These are phyloP conservation scores for Muntiacus muntjak DNA, from an alignment of 2,113 vertebrate genomes.

Conservation along the genomic window DNA sequence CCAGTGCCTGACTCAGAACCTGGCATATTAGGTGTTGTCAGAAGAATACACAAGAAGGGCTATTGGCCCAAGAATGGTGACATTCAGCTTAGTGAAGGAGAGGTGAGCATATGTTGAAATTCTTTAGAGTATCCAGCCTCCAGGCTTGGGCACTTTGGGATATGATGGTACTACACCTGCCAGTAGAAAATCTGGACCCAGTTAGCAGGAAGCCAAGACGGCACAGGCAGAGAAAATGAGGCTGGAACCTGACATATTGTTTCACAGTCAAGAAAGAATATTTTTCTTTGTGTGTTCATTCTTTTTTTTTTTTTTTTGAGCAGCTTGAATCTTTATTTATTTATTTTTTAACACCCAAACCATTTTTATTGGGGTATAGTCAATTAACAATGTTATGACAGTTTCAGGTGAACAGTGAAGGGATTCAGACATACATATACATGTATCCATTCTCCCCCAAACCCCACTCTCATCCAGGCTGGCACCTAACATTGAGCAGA, in stretches of 20 bases:
- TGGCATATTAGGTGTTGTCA: background rate
- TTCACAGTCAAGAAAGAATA: conserved; percentile 23
- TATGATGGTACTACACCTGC: background rate
- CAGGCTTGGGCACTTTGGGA: background rate
- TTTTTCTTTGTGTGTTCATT: conserved; percentile 6
- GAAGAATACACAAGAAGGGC: background rate
- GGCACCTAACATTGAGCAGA: background rate
- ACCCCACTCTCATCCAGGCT: background rate
- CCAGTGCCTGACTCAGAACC: background rate
- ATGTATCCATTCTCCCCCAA: background rate
- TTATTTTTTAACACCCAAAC: background rate
- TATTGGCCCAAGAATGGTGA: background rate
- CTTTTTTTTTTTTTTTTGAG: background rate
- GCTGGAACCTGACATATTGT: background rate
- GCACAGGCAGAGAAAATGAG: background rate
- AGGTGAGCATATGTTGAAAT: background rate
- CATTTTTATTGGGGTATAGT: background rate
- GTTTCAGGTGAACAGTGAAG: background rate
- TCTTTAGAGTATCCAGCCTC: background rate
- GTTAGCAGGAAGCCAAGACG: background rate
- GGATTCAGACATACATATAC: background rate
- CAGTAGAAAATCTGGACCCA: background rate
- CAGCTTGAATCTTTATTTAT: background rate
- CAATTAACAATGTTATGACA: background rate
- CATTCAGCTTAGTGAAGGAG: background rate